A percentile compares a stretch with the other conserved stretches of the same genome.
Evolutionary conservation across 2,888 invertebrate genomes (phyloP).

Genomic region (Yponomeuta plumbellus): DNA sequence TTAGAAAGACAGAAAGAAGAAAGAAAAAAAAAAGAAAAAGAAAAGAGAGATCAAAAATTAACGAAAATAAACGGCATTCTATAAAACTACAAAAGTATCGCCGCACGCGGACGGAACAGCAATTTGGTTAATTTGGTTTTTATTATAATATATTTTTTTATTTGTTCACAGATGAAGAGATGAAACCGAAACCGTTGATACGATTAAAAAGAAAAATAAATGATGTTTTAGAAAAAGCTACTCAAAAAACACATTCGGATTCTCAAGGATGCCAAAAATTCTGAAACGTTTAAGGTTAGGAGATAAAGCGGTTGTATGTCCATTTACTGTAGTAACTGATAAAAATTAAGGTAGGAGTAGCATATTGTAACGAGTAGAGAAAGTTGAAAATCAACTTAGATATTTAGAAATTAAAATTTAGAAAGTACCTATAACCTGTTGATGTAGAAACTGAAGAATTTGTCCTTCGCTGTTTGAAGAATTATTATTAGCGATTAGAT

Average conservation of each 20-base stretch:
- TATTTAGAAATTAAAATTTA: slow-evolving; percentile 30
- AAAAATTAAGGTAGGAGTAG: slow-evolving; percentile 38
- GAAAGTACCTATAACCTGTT: slow-evolving; percentile 37
- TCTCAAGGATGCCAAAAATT: slow-evolving; percentile 65
- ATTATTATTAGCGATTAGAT: slow-evolving; percentile 30
- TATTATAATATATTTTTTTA: not conserved
- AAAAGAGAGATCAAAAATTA: no score
- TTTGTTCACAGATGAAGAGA: slow-evolving; percentile 48
- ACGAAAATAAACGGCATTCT: no score
- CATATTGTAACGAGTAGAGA: slow-evolving; percentile 32
- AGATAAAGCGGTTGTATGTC: slow-evolving; percentile 65
- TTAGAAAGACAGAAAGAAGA: no score
- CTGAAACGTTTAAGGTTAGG: slow-evolving; percentile 50
- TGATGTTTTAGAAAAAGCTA: not conserved
- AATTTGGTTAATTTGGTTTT: no score
- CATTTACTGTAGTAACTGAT: slow-evolving; percentile 64
- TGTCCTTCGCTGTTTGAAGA: slow-evolving; percentile 46
- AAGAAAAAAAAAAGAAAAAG: no score
- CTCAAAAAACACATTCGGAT: not conserved
- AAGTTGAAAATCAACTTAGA: slow-evolving; percentile 22
- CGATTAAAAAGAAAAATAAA: not conserved
- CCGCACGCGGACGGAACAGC: no score
- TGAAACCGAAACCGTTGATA: slow-evolving; percentile 17
- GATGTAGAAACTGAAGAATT: slow-evolving; percentile 52
- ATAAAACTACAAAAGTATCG: no score